These are phyloP conservation scores for Stegostoma tigrinum DNA, from an alignment of 2,113 vertebrate genomes.

Conservation along the genomic window DNA sequence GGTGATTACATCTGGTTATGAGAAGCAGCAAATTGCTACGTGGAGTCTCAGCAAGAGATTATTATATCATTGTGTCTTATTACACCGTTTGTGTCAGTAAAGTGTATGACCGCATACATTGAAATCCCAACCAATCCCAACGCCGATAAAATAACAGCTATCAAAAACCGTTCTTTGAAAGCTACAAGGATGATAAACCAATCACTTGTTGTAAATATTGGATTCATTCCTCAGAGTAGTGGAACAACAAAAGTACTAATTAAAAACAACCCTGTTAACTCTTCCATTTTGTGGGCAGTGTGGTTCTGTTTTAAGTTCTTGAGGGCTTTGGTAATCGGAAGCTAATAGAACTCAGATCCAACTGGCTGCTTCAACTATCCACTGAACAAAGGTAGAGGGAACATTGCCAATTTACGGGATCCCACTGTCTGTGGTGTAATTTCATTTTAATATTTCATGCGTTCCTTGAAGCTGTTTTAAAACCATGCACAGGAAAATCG, in stretches of 20 bases:
- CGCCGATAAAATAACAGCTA: background rate
- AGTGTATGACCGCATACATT: too few relatives aligned
- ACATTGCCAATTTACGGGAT: background rate
- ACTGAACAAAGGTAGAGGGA: background rate
- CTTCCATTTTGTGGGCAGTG: background rate
- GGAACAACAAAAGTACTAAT: background rate
- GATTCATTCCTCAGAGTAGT: background rate
- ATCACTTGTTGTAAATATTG: background rate
- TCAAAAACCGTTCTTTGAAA: background rate
- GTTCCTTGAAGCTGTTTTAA: background rate
- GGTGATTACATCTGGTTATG: background rate
- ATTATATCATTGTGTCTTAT: background rate
- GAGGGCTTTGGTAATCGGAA: too few relatives aligned
- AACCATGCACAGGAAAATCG: background rate
- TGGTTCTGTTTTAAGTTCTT: background rate
- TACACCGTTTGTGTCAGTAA: background rate
- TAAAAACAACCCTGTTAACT: background rate
- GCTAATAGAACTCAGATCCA: too few relatives aligned
- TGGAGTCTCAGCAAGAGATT: background rate
- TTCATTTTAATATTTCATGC: slow-evolving; percentile 1
- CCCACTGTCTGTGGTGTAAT: background rate
- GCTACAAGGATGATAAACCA: background rate
- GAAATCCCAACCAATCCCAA: background rate
- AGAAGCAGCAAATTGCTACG: background rate
- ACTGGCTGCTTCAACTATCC: background rate